Percentiles rank a stretch among this genome's conserved stretches.
phyloP scores from a whole-genome alignment of 2,797 vertebrate genomes.

The Tadarida brasiliensis region DNA sequence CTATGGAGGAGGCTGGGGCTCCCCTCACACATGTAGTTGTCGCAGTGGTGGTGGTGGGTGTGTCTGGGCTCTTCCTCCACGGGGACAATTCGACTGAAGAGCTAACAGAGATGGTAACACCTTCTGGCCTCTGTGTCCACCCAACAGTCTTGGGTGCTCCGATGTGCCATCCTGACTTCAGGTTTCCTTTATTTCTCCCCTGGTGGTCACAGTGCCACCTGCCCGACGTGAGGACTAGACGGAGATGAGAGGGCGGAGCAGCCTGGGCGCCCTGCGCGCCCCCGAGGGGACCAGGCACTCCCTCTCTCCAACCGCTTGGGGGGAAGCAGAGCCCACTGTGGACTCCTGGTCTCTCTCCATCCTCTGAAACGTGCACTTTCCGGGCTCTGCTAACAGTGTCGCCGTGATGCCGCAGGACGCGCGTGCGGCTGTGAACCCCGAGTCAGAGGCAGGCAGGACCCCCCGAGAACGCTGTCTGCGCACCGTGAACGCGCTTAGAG shows the following conservation, averaged over 20 bases:
- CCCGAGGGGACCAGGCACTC: too few species aligned
- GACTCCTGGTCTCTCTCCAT: not conserved
- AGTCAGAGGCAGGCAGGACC: constrained; percentile 86
- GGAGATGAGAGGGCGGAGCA: not conserved
- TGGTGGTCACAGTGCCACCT: not conserved
- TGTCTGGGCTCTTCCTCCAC: not conserved
- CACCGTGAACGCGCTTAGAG: constrained; percentile 85
- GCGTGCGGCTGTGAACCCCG: constrained; percentile 81
- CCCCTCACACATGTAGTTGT: not conserved
- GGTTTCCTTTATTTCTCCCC: not conserved
- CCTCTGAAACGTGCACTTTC: constrained; percentile 74
- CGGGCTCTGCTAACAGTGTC: constrained; percentile 47
- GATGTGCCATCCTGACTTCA: not conserved
- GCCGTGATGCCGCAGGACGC: constrained; percentile 77
- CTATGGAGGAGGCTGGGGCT: not conserved
- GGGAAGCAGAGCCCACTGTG: not conserved
- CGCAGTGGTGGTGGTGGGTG: not conserved
- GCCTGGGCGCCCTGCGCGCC: too few species aligned
- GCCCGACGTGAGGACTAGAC: not conserved
- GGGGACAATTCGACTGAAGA: not conserved
- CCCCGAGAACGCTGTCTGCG: constrained; percentile 86
- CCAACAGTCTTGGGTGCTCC: not conserved
- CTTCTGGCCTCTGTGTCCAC: not conserved
- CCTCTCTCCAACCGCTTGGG: not conserved
- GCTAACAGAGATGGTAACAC: too few species aligned